Evolutionary conservation across 2,888 invertebrate species (phyloP).

Genomic region (Adela reaumurella): DNA sequence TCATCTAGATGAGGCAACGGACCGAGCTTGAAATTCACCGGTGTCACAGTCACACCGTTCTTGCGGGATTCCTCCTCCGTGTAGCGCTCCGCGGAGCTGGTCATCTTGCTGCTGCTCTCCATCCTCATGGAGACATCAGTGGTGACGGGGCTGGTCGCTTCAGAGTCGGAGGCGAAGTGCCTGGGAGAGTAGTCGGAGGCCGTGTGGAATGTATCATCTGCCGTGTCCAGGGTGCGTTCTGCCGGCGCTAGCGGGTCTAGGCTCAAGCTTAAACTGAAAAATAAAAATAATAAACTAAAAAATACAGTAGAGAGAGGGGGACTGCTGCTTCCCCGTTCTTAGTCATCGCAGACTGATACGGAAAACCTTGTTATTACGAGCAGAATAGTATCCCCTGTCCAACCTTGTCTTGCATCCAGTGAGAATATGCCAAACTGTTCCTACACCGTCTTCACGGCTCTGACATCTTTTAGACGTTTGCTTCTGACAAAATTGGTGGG

Average conservation of each 20-base stretch:
- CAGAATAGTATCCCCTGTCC: too few species aligned
- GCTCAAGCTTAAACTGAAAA: slow-evolving; percentile 63
- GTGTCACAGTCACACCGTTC: slow-evolving; percentile 3
- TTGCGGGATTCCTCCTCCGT: slow-evolving; percentile 12
- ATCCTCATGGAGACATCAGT: slow-evolving; percentile 13
- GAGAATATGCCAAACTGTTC: too few species aligned
- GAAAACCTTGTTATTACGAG: too few species aligned
- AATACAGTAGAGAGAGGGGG: too few species aligned
- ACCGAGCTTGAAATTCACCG: slow-evolving; percentile 26
- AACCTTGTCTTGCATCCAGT: too few species aligned
- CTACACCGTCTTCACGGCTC: too few species aligned
- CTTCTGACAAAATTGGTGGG: too few species aligned
- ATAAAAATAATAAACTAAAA: too few species aligned
- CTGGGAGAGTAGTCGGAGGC: slow-evolving; percentile 54
- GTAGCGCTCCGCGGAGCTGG: slow-evolving; percentile 8
- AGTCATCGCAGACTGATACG: too few species aligned
- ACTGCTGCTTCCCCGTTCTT: too few species aligned
- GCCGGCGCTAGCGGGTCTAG: slow-evolving; percentile 55
- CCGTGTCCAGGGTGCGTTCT: slow-evolving; percentile 27
- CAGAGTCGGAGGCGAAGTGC: slow-evolving; percentile 14
- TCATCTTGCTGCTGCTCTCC: slow-evolving; percentile 4
- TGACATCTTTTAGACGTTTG: too few species aligned
- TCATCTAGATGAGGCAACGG: slow-evolving; percentile 44
- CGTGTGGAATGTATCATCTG: slow-evolving; percentile 73
- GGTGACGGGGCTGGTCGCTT: slow-evolving; percentile 18